Evolutionary conservation across 2,888 invertebrate species (phyloP), one percentile per base, ranked within the genome.

Genomic region (Brachypterus glaber): DNA sequence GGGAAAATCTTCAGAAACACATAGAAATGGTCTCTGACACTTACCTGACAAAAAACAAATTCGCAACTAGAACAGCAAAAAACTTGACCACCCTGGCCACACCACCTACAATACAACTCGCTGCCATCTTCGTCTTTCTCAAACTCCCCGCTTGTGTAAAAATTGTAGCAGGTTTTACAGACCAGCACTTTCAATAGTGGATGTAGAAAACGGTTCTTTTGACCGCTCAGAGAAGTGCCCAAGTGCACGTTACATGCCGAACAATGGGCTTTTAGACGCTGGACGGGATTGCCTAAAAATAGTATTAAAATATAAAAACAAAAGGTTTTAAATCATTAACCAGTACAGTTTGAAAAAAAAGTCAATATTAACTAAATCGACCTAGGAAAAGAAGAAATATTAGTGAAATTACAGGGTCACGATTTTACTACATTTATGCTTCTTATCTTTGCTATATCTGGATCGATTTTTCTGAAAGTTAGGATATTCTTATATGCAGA

Each of bases 41-140:
- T 64, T 65, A 76, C 76, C 60, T 76, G 79, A 62, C 82, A 82
- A 59, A 82, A 82, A 0, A 82, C 82, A 65, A 73, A 79, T 32
- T 78, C 75, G 46, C 86, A 86, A 44, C 74, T 73, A 2, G 84
- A 77, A 55, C 86, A 86, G 56, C 85, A 86, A 54, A 83, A 79
- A 1, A 86, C 81, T 62, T 64, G 60, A 1, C 66, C 67, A 17
- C 72, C 86, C 60, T 86, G 84, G 0, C 85, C 86, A 55, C 86
- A 86, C 86, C 85, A 86, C 33, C 85, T 73, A 51, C 86, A 86
- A 55, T 85, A 86, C 43, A 86, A 64, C 58, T 86, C 86, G 11
- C 84, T 85, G 15, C 83, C 83, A 66, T 86, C 86, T 59, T 85
- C 84, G 33, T 85, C 85, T 64, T 83, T 83, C 41, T 82, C 82